Evolutionary conservation across 2,113 vertebrate genomes (phyloP), one percentile per base, ranked within the genome.

Genomic region (Otocyon megalotis): DNA sequence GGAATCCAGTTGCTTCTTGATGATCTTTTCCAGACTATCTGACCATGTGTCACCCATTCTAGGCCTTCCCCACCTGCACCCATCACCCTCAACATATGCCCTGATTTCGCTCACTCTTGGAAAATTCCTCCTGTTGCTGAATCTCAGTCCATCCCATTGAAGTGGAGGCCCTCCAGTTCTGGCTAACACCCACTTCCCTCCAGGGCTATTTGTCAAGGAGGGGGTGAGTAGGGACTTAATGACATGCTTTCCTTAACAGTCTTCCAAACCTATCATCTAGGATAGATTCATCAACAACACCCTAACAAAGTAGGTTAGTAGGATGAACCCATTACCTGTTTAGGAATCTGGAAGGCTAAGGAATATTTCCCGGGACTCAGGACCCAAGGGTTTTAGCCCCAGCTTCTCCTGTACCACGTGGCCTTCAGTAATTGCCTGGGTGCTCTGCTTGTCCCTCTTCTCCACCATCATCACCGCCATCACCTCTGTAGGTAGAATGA

Each of bases 211-310:
- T 96, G 95, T 90, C 11, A 22, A 97, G 71, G 54, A 97, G 88
- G 87, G 96, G 97, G 87, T 97, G 93, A 98, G 96, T 87, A 96
- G 94, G 84, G 92, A 95, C 81, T 97, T 98, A 98, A 98, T 98
- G 96, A 98, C 97, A 98, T 87, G 94, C 72, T 97, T 97, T 97
- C 92, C 85, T 97, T 97, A 97, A 97, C 88, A 90, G 94, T 96
- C 93, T 96, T 76, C 93, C 92, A 97, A 98, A 86, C 97, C 97
- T 96, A 96, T 97, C 97, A 98, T 98, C 97, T 97, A 96, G 92
- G 87, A 96, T 26, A 76, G 92, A 97, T 97, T 98, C 96, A 96
- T 92, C 97, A 98, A 97, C 97, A 97, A 90, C 97, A 97, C 93
- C 77, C 93, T 71, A 79, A 91, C 85, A 96, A 98, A 98, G 94